These are phyloP conservation scores for Tetramorium simillimum DNA, from an alignment of 1,140 invertebrate species.

Conservation along the genomic window DNA sequence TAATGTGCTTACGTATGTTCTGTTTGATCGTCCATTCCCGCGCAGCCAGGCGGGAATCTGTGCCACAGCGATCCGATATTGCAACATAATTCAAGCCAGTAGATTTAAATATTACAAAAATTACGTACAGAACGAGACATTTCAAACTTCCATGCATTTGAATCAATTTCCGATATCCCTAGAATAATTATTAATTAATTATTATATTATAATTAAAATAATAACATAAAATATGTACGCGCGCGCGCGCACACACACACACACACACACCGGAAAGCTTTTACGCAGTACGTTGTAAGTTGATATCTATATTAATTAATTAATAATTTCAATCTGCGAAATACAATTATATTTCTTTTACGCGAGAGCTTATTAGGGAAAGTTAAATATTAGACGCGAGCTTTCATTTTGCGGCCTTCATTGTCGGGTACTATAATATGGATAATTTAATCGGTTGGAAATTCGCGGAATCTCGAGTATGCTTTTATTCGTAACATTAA, in stretches of 20 bases:
- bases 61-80: background rate
- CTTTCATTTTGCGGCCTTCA: conserved; percentile 1
- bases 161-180: background rate
- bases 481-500: conserved; percentile 6
- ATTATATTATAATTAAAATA: conserved; percentile 15
- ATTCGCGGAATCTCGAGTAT: conserved; percentile 3
- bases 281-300: background rate
- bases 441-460: conserved; percentile 14
- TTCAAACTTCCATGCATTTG: background rate
- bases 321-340: background rate
- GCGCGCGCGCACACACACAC: too few species aligned
- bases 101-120: background rate
- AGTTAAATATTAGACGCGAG: background rate
- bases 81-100: background rate
- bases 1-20: conserved; percentile 64
- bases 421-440: conserved; percentile 9
- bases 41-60: background rate
- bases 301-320: background rate
- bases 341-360: background rate
- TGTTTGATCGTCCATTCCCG: conserved; percentile 20
- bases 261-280: background rate
- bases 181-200: conserved; percentile 16
- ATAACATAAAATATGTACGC: background rate
- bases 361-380: background rate
- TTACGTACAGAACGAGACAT: background rate